Base-by-base conservation (phyloP, 2,888 invertebrate genomes). In the Scaptomyza parva region DNA sequence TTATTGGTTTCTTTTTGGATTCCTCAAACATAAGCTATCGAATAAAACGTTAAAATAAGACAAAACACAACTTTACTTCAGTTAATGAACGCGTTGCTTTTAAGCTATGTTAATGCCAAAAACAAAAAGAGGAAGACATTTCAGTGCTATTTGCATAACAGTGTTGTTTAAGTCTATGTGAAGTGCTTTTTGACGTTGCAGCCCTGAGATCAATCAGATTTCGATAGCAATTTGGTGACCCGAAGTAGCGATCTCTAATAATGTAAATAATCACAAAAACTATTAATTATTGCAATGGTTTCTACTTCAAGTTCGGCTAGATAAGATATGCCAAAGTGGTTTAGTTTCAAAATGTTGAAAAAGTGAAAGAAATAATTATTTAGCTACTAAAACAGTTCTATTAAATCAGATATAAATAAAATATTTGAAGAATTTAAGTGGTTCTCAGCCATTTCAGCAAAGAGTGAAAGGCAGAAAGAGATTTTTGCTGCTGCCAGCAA, bases 401-500 rank as follows among this genome's bases (percentile, higher is more conserved):
- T n/a, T n/a, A 14, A 26, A 17, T 17, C 2, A 18, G 30, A 22
- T n/a, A n/a, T n/a, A 22, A 2, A 22, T 47, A n/a, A 20, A 30
- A 20, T 47, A 18, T 20, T 30, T 20, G n/a, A 9, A 30, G 30
- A n/a, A 30, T 47, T 47, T 9, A 47, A 47, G 9, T 2, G 18
- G n/a, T 5, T 18, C 2, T 12, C 1, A 30, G 9, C 8, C 20
- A 35, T 33, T 40, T 28, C 11, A 66, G 17, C 40, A 24, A 11
- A 40, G 6, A 17, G 7, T n/a, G n/a, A n/a, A n/a, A n/a, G n/a
- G n/a, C n/a, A n/a, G n/a, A n/a, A n/a, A 40, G 3, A 17, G 6
- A 50, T 64, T 35, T 35, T 18, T n/a, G 33, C 4, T 8, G 26
- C 39, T 17, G 8, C 12, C 14, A 50, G 20, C 22, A 39, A 39